phyloP scores from a whole-genome alignment of 2,113 vertebrate genomes.

The Microtus richardsoni region DNA sequence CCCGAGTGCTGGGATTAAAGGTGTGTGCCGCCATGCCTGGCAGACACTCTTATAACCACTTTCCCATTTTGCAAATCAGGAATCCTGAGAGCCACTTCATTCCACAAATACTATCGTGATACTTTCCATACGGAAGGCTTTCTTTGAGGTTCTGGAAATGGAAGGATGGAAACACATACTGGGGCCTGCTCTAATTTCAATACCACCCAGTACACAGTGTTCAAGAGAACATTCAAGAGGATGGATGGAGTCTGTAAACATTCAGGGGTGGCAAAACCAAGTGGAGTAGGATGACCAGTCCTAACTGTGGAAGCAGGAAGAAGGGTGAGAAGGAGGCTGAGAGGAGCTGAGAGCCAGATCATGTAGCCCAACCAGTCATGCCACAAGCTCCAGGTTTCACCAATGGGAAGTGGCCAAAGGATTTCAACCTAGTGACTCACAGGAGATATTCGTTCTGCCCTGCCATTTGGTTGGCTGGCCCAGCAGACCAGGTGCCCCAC shows the following conservation, averaged over 20 bases:
- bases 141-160: neutral
- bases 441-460: neutral
- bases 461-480: too few species aligned
- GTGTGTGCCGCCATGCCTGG: neutral
- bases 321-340: neutral
- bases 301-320: neutral
- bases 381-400: neutral
- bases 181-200: neutral
- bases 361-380: neutral
- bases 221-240: neutral
- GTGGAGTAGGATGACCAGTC: fast-evolving
- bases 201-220: neutral
- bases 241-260: neutral
- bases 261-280: neutral
- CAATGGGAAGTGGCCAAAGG: neutral
- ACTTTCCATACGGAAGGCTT: neutral
- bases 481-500: neutral
- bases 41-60: neutral
- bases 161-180: neutral
- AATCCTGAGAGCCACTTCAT: neutral
- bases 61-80: neutral
- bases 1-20: neutral
- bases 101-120: neutral
- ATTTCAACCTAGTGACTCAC: neutral
- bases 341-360: neutral